These are phyloP conservation scores for Myotis pilosus DNA, from an alignment of 2,797 vertebrate species.

Conservation along the genomic window DNA sequence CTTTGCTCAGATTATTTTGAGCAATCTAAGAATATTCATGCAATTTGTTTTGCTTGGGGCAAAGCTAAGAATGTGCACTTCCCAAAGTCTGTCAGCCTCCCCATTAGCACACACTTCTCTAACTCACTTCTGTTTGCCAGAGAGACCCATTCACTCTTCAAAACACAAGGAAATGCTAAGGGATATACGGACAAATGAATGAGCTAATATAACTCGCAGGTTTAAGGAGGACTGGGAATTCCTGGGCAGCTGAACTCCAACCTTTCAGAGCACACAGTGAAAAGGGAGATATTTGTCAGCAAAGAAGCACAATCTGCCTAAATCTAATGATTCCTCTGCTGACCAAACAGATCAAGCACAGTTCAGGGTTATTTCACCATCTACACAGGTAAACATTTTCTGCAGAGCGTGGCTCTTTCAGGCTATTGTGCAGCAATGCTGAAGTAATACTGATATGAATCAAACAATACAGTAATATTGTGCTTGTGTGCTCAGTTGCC, in stretches of 20 bases:
- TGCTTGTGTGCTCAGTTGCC: conserved; percentile 58
- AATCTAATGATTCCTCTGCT: conserved; percentile 50
- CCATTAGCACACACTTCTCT: background rate
- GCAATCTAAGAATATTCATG: background rate
- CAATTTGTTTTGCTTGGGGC: conserved; percentile 31
- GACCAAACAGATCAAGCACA: conserved; percentile 51
- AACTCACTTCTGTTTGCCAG: background rate
- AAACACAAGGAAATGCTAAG: conserved; percentile 14
- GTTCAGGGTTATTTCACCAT: conserved; percentile 63
- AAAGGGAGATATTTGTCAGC: conserved; percentile 13
- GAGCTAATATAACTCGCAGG: background rate
- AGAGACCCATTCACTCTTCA: background rate
- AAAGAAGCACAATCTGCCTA: conserved; percentile 10
- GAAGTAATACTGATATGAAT: conserved; percentile 53
- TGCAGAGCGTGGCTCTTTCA: conserved; percentile 27
- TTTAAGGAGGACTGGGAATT: background rate
- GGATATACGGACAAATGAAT: background rate
- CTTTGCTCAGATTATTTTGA: background rate
- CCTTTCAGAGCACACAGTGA: background rate
- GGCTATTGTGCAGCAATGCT: background rate
- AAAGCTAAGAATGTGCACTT: background rate
- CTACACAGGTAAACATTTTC: conserved; percentile 62
- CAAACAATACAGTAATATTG: conserved; percentile 62
- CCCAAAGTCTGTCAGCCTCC: background rate
- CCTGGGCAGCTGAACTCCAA: background rate